Base-by-base conservation (phyloP, 2,888 invertebrate genomes). In the Aricia artaxerxes region DNA sequence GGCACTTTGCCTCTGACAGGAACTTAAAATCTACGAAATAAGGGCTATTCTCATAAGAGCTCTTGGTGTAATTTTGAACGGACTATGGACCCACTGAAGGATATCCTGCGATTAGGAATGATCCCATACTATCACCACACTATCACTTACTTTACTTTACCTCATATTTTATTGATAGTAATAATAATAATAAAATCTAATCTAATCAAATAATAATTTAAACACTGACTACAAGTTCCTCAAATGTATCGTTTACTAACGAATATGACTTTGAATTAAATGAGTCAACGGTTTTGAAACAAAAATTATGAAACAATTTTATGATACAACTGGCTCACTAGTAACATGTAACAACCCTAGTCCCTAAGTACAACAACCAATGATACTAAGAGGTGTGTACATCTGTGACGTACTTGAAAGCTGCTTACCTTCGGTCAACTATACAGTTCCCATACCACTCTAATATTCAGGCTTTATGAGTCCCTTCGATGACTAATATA, bases 361-460 rank as follows among this genome's bases (percentile, higher is more conserved):
- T 57, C 7, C 35, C 35, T n/a, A n/a, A 49, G 5, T 53, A 75
- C 53, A 53, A 75, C 16, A 76, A 57, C 53, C 76, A 75, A 44
- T 49, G 81, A 77, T 85, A 83, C 84, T 86, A 87, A 87, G 88
- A 87, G 84, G 82, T 76, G 79, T 82, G 80, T 81, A 81, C 81
- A 81, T 78, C 81, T 82, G 81, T 80, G 81, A 81, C 81, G 81
- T 81, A 83, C 83, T 80, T 87, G 88, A 92, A 92, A 92, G 92
- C 88, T 84, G 93, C 89, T 92, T 91, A 85, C 93, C 94, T 93
- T 93, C 91, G 83, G 83, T 85, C 86, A 86, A 84, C 85, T 86
- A 85, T 83, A 82, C 84, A 84, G 86, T 85, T 84, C 85, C 84
- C 84, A 87, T 86, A 85, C 85, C 81, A 80, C 77, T 79, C 44